These are phyloP conservation scores for Frankliniella fusca DNA, from an alignment of 2,888 invertebrate genomes.

Conservation along the genomic window DNA sequence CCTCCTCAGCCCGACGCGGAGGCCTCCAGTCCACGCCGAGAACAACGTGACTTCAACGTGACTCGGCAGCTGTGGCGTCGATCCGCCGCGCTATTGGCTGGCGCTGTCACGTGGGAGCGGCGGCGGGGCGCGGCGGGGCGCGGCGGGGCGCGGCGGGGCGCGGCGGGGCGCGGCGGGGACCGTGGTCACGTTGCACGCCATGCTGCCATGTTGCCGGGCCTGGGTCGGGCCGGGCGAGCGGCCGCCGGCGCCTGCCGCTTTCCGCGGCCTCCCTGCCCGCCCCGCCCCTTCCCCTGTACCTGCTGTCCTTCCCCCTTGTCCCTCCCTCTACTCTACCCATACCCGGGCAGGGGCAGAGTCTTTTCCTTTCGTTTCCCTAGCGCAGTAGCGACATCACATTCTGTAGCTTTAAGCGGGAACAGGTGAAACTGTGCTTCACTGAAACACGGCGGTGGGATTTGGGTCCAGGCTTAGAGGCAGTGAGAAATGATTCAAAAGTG, in stretches of 20 bases:
- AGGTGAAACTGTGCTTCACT: no score
- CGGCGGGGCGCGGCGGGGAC: background rate
- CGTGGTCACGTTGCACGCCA: slow-evolving; percentile 36
- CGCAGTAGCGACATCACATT: no score
- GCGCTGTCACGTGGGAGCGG: slow-evolving; percentile 31
- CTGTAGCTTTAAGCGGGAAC: no score
- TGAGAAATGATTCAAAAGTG: no score
- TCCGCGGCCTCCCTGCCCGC: background rate
- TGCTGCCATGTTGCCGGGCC: background rate
- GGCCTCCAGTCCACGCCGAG: slow-evolving; percentile 34
- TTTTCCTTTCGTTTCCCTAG: no score
- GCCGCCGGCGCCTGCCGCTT: background rate
- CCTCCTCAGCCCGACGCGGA: background rate
- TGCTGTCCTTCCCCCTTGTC: background rate
- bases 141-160: slow-evolving; percentile 2
- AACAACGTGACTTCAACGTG: slow-evolving; percentile 39
- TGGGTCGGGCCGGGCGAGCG: background rate
- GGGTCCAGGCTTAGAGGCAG: no score
- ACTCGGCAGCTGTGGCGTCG: slow-evolving; percentile 28
- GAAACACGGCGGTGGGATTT: no score
- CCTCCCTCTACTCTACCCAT: background rate
- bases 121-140: background rate
- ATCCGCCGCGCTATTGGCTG: slow-evolving; percentile 33
- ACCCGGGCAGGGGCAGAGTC: no score
- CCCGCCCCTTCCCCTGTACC: background rate